Base-by-base conservation (phyloP, 2,888 invertebrate genomes). In the Petrophora chlorosata region DNA sequence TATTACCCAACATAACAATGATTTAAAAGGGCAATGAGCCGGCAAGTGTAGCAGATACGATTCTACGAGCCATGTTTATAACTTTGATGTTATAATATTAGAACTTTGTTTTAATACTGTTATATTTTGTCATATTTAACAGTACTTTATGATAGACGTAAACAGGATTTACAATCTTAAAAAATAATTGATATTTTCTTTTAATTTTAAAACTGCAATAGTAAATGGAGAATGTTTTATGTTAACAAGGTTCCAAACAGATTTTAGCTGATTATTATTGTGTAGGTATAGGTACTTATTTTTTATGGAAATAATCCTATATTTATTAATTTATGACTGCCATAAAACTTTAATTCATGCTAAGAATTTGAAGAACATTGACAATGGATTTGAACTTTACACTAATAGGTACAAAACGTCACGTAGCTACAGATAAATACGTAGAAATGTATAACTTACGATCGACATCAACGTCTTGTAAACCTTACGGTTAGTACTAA, bases 401-500 rank as follows among this genome's bases (percentile, higher is more conserved):
- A 49, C 46, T 55, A 26, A 52, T 57, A 53, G 51, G 55, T 56
- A 59, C 40, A 60, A 63, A 46, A 61, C 39, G 39, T 39, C 49
- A 44, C 43, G 33, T 39, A 17, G 22, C 43, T 50, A 50, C 48
- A 42, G 28, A 42, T 68, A 59, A 52, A 59, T 53, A 62, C 58
- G 63, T 65, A 67, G 67, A 69, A 72, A 70, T 69, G 64, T 70
- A 52, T 47, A 67, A 65, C 51, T 59, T 65, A 64, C 62, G 48
- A 53, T 41, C 39, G 32, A 49, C 29, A 39, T 53, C 54, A 43
- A 43, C 39, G 32, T 25, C 39, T 45, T 39, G 36, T 19, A 39
- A 53, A 46, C 30, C 44, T 41, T 53, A 51, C 51, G 26, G 28
- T 39, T 39, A 25, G 16, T 42, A 22, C 14, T 28, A 43, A 39